Base-by-base conservation (phyloP, 2,113 vertebrate species). In the Polyodon spathula region DNA sequence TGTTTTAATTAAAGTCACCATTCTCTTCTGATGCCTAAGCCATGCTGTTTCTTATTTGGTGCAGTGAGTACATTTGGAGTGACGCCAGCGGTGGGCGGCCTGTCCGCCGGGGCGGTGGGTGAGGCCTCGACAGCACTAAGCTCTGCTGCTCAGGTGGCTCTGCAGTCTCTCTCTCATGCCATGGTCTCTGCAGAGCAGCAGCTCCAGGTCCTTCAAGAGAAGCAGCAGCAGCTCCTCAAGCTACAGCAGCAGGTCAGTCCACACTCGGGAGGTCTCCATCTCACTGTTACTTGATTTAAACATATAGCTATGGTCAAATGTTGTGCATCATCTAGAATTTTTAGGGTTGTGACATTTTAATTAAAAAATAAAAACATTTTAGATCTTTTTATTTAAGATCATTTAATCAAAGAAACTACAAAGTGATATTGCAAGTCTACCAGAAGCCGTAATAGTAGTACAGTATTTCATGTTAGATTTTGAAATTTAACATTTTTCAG, bases 121-220 rank as follows among this genome's bases (percentile, higher is more conserved):
- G 96, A 98, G 84, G 93, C 95, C 42, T 98, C 96, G 10, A 97
- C 95, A 50, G 95, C 95, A 63, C 87, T 99, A 77, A 97, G 95
- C 78, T 97, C 95, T 55, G 96, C 96, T 63, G 96, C 96, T 52
- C 96, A 98, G 89, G 96, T 98, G 86, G 96, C 96, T 59, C 93
- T 99, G 70, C 96, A 99, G 83, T 99, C 96, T 40, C 90, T 99
- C 76, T 99, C 96, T 72, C 95, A 98, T 71, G 96, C 96, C 84
- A 99, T 99, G 95, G 96, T 97, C 71, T 98, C 96, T 68, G 96
- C 96, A 6, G 96, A 99, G 84, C 96, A 99, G 85, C 96, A 99
- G 90, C 90, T 99, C 56, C 96, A 99, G 85, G 96, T 98, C 73
- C 87, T 99, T 77, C 96, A 99, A 91, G 96, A 99, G 88, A 99